Evolutionary conservation across 2,797 vertebrate genomes (phyloP).

Genomic region (Gephyroberyx darwinii): DNA sequence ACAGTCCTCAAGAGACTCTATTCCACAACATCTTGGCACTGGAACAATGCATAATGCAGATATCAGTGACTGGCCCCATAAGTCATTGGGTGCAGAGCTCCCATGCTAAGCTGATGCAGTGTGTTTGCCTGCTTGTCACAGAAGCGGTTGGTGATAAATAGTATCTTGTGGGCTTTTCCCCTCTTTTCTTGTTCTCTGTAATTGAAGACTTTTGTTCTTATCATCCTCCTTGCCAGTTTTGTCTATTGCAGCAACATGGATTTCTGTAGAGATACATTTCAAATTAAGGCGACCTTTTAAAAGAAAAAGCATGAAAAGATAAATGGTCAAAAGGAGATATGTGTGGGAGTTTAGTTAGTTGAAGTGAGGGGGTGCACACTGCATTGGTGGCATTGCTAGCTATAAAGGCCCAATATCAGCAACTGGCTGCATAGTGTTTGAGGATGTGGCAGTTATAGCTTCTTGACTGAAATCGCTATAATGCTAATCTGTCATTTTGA

Average conservation of each 20-base stretch:
- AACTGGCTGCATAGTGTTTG: background rate
- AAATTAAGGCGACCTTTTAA: constrained; percentile 28
- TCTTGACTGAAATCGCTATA: constrained; percentile 46
- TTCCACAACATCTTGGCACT: background rate
- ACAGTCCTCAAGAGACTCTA: constrained; percentile 13
- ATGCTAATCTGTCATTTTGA: constrained; percentile 40
- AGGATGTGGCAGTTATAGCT: constrained; percentile 12
- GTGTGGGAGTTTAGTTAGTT: background rate
- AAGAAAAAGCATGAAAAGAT: background rate
- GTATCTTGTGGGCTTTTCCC: background rate
- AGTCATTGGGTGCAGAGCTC: constrained; percentile 6
- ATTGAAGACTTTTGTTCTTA: constrained; percentile 10
- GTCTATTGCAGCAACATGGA: constrained; percentile 3
- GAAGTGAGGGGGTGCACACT: background rate
- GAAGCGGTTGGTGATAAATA: constrained; percentile 12
- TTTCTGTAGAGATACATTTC: constrained; percentile 30
- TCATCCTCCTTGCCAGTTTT: background rate
- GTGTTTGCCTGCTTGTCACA: constrained; percentile 25
- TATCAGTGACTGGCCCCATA: constrained; percentile 12
- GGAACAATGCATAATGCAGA: constrained; percentile 5
- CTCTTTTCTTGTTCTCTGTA: background rate
- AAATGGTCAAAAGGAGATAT: background rate
- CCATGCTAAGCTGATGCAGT: constrained; percentile 21
- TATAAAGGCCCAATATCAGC: background rate
- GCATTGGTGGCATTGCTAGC: background rate